phyloP scores from a whole-genome alignment of 2,888 invertebrate genomes.

The Ommatoiulus sabulosus region DNA sequence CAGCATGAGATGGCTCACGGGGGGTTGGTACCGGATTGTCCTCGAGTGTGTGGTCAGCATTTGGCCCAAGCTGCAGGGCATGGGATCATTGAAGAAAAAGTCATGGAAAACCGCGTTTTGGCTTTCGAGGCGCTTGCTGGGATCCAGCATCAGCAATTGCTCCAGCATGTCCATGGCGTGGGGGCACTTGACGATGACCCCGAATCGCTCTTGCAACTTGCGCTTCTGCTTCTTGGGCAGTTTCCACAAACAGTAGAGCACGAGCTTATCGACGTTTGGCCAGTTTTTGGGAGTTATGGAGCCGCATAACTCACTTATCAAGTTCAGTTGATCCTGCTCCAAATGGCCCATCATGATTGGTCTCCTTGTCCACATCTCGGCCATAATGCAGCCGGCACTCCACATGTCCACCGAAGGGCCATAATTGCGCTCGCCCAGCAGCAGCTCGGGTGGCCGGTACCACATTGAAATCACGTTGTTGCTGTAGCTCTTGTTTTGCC shows the following conservation, averaged over 20 bases:
- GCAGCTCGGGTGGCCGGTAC: slow-evolving; percentile 83
- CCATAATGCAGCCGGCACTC: slow-evolving; percentile 98
- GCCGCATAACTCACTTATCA: slow-evolving; percentile 96
- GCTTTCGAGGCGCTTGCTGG: slow-evolving; percentile 86
- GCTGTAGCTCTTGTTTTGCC: slow-evolving; percentile 89
- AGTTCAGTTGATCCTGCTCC: slow-evolving; percentile 93
- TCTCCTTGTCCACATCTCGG: slow-evolving; percentile 96
- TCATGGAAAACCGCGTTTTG: slow-evolving; percentile 96
- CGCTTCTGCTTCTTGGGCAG: slow-evolving; percentile 85
- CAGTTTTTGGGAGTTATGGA: slow-evolving; percentile 93
- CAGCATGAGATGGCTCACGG: too few species aligned
- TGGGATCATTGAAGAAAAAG: slow-evolving; percentile 98
- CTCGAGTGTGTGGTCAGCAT: slow-evolving; percentile 90
- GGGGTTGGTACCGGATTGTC: slow-evolving; percentile 76
- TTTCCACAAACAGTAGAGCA: slow-evolving; percentile 88
- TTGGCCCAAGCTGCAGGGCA: slow-evolving; percentile 90
- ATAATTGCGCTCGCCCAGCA: slow-evolving; percentile 90
- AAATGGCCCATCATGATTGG: slow-evolving; percentile 97
- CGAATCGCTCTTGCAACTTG: slow-evolving; percentile 69
- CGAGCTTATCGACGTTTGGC: slow-evolving; percentile 91
- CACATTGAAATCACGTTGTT: slow-evolving; percentile 97
- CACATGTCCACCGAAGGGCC: slow-evolving; percentile 95
- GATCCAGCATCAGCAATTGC: slow-evolving; percentile 90
- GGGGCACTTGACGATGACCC: slow-evolving; percentile 88
- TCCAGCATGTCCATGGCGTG: slow-evolving; percentile 94